Percentiles rank a stretch among this genome's conserved stretches.
phyloP scores from a whole-genome alignment of 2,797 vertebrate genomes.

The Rallus crepitans region DNA sequence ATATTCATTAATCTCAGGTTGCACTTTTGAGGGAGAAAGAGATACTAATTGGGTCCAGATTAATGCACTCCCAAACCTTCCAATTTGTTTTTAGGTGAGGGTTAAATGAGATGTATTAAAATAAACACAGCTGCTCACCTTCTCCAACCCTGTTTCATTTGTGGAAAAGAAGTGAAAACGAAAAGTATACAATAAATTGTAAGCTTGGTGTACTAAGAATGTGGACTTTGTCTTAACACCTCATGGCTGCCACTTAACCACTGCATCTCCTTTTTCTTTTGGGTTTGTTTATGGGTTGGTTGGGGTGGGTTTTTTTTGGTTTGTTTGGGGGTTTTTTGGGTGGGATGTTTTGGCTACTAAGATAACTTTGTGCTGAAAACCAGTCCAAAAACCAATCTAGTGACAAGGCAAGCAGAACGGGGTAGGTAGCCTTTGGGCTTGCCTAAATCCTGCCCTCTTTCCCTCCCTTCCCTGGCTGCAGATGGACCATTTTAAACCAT shows the following conservation, averaged over 20 bases:
- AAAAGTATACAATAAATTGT: background rate
- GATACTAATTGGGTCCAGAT: constrained; percentile 79
- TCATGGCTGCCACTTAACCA: background rate
- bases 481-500: background rate
- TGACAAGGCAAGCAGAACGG: background rate
- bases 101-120: constrained; percentile 77
- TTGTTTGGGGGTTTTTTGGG: too few species aligned
- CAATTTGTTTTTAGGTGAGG: constrained; percentile 75
- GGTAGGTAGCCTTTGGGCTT: background rate
- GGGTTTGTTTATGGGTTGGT: too few species aligned
- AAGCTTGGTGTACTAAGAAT: background rate
- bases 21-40: constrained; percentile 78
- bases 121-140: constrained; percentile 75
- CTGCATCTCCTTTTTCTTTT: too few species aligned
- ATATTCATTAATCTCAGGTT: constrained; percentile 81
- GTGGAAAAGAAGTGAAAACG: background rate
- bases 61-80: constrained; percentile 81
- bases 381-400: background rate
- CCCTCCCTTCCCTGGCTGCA: background rate
- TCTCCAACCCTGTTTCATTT: background rate
- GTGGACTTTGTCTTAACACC: background rate
- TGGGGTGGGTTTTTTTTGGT: background rate
- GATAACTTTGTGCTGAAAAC: background rate
- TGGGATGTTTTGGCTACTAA: background rate
- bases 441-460: background rate